Base-by-base conservation (phyloP, 2,797 vertebrate species). In the Avahi laniger region DNA sequence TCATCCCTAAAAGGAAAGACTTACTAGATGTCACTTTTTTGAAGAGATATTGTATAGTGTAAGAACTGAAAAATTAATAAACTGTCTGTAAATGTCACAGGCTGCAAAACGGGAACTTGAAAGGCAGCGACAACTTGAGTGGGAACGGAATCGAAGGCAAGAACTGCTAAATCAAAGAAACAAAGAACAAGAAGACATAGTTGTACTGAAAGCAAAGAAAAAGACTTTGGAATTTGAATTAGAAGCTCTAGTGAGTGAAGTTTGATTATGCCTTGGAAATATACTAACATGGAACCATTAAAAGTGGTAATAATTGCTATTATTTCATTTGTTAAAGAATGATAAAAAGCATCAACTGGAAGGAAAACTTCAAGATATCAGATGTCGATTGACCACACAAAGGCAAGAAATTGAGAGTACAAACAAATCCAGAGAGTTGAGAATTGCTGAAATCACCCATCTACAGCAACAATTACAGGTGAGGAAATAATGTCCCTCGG, bases 211-310 rank as follows among this genome's bases (percentile, higher is more conserved):
- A 98, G 99, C 99, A 35, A 99, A 99, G 98, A 99, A 99, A 98
- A 99, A 99, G 98, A 99, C 99, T 1, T 98, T 99, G 93, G 99
- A 99, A 98, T 99, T 99, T 89, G 99, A 99, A 96, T 98, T 99
- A 97, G 99, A 99, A 97, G 99, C 99, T 80, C 98, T 99, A 95
- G 99, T 99, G 97, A 98, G 99, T 98, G 35, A 11, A 18, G 26
- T 81, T 84, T 35, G 20, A 28, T 92, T 61, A 24, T 72, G 50
- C 35, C n/a, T 81, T 81, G 33, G n/a, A 59, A 76, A 20, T 65
- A 15, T 24, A 22, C 38, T 67, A n/a, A 30, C 13, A 17, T 15
- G 46, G 20, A 70, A 6, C 30, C n/a, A 8, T 48, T 57, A 81
- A 57, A 59, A 72, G 33, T 50, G 67, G 28, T 87, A 76, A 72